Conservation (phyloP, 1,140 invertebrate genomes). For the Zophobas morio region DNA sequence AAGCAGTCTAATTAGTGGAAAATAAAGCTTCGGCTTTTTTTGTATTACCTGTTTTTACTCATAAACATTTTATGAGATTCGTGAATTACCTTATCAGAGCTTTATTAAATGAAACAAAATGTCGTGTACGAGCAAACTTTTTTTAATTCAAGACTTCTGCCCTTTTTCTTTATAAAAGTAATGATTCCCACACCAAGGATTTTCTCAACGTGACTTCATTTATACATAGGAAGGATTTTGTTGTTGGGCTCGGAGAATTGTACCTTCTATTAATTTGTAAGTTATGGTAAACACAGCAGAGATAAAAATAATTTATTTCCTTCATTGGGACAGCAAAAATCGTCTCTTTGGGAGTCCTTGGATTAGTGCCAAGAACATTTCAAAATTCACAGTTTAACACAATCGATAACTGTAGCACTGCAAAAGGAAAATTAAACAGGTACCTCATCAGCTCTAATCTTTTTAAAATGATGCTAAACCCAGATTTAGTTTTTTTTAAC, state of each 20-base stretch:
- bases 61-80: too few species aligned
- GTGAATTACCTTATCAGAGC: too few species aligned
- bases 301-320: conserved; percentile 34
- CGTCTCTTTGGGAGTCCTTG: conserved; percentile 33
- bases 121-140: too few species aligned
- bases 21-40: too few species aligned
- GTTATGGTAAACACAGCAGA: conserved; percentile 17
- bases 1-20: too few species aligned
- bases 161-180: too few species aligned
- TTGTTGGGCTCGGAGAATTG: neutral
- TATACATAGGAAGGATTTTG: neutral
- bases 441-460: conserved; percentile 28
- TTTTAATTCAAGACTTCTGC: too few species aligned
- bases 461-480: conserved; percentile 2
- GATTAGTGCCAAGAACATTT: conserved; percentile 40
- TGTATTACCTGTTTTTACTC: too few species aligned
- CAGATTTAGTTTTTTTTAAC: too few species aligned
- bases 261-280: neutral
- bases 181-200: too few species aligned
- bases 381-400: conserved; percentile 43
- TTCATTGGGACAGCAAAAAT: conserved; percentile 16
- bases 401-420: conserved; percentile 39
- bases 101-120: too few species aligned
- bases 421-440: conserved; percentile 31
- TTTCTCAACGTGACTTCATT: neutral